Base-by-base conservation (phyloP, 1,140 invertebrate genomes). In the Drosophila parvula region DNA sequence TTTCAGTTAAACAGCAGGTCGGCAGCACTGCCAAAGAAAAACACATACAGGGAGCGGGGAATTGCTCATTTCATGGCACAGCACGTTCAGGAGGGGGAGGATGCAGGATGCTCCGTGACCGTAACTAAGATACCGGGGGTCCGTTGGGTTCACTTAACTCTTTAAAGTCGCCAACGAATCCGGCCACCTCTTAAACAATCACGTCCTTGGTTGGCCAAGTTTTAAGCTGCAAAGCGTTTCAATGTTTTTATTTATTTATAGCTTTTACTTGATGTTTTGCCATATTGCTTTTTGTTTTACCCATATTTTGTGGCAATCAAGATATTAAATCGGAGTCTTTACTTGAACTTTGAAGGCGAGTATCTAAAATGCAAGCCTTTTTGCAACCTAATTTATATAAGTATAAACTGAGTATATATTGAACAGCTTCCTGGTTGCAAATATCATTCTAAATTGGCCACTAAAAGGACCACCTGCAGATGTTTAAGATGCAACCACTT, bases 51-150 rank as follows among this genome's bases (percentile, higher is more conserved):
- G 22, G 14, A 12, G 27, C n/a, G 16, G 22, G 62, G 56, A 81
- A 77, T 78, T 81, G 74, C 79, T 86, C 79, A 82, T 85, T 85
- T 88, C 69, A 77, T 47, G 51, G 55, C 82, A 88, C 82, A 85
- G 83, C 83, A 85, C 78, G 82, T 65, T 59, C 75, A n/a, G 14
- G 61, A 3, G 34, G 12, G 10, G 51, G 51, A 55, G 32, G 50
- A 10, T 59, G 60, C 51, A 41, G 16, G 27, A 36, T n/a, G 51
- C 50, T 58, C 34, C 32, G 50, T 16, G 55, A 34, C 34, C 51
- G 16, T 43, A 4, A 12, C 53, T 16, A 0, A 32, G 55, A 34
- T 58, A 34, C 4, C 40, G 40, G 27, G 56, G 34, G 9, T 32
- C 32, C 27, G 57, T 40, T n/a, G 41, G 30, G 55, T 12, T 43